Evolutionary conservation across 2,888 invertebrate species (phyloP), one percentile per base, ranked within the genome.

Genomic region (Tetragonisca angustula): DNA sequence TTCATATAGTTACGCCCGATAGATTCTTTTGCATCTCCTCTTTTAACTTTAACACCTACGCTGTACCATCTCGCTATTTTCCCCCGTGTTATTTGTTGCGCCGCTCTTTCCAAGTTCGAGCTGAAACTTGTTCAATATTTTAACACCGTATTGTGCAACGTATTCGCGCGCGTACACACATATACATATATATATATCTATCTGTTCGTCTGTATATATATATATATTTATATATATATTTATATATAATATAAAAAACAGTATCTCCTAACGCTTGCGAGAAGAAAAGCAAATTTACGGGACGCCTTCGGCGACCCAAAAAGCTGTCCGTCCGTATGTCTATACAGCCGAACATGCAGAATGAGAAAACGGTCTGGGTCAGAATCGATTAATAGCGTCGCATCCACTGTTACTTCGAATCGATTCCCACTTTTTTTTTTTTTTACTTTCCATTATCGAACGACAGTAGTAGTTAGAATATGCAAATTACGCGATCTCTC

Each of bases 121-220:
- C 94, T 94, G 94, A 94, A 94, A 94, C 94, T 93, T 94, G 94
- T 94, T 94, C 94, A 94, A 94, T 94, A 92, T 88, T 72, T 87
- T 86, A 89, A 89, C 89, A 89, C 87, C 85, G 65, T 32, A 32
- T 87, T 89, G 89, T 89, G 88, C 89, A 89, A 89, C 89, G 88
- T 89, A 89, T 89, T 85, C 82, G 85, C 87, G 89, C 89, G 87
- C 88, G 84, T 88, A 87, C 85, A 89, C 88, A 89, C 87, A 89
- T 81, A 89, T 85, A 89, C 84, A 89, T 87, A 89, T 56, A 56
- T 87, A 84, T 87, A 86, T 86, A 87, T 88, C 81, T 83, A 82
- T 89, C 81, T 89, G 79, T 81, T 74, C 80, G 79, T 86, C 83
- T 83, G 79, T 89, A 65, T 87, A 79, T 89, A 85, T 84, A 82